A percentile compares a stretch with the other conserved stretches of the same genome.
Conservation (phyloP, 2,113 vertebrate species). For the Stigmatopora argus region DNA sequence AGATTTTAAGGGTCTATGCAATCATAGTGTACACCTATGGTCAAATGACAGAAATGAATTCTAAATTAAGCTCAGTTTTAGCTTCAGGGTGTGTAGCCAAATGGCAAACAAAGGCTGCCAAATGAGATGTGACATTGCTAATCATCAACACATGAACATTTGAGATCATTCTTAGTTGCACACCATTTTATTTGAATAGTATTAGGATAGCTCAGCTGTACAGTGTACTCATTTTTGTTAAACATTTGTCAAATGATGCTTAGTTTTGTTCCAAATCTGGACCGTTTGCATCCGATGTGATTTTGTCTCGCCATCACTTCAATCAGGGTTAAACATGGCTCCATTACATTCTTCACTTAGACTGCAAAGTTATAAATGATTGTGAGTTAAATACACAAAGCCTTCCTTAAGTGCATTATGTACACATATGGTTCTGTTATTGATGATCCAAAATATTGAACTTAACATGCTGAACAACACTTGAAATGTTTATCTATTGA, state of each 20-base stretch:
- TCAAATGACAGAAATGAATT: constrained; percentile 41
- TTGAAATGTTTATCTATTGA: constrained; percentile 61
- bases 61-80: constrained; percentile 52
- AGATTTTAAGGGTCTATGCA: constrained; percentile 65
- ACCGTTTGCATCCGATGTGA: constrained; percentile 12
- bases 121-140: constrained; percentile 37
- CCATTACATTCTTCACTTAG: constrained; percentile 45
- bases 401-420: constrained; percentile 70
- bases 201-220: constrained; percentile 12
- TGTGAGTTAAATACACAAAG: constrained; percentile 53
- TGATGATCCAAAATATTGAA: constrained; percentile 51
- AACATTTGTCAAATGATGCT: constrained; percentile 25
- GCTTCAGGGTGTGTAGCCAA: constrained; percentile 54
- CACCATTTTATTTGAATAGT: constrained; percentile 13
- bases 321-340: constrained; percentile 54
- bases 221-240: constrained; percentile 18
- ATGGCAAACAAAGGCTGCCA: constrained; percentile 45
- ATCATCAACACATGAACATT: constrained; percentile 27
- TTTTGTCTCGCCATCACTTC: constrained; percentile 29
- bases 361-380: constrained; percentile 54
- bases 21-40: constrained; percentile 50
- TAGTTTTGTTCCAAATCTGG: constrained; percentile 22
- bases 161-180: constrained; percentile 13
- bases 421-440: constrained; percentile 55
- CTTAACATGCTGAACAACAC: constrained; percentile 58